Evolutionary conservation across 2,113 vertebrate species (phyloP), one percentile per base, ranked within the genome.

Genomic region (Marmota flaviventris): DNA sequence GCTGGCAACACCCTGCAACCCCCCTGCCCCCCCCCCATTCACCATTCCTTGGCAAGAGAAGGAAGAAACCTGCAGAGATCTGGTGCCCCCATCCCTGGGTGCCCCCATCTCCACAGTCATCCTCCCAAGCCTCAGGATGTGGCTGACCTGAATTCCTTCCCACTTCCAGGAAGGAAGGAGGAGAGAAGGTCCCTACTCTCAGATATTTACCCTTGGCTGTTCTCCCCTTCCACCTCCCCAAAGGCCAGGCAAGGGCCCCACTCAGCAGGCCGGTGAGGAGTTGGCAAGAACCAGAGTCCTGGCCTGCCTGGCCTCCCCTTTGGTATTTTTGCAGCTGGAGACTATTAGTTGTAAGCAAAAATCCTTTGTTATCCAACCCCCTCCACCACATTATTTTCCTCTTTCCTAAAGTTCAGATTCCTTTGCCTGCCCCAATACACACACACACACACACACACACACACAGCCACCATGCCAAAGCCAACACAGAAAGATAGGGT

Each of bases 281-380:
- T 61, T 98, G 97, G 96, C 94, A 69, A 92, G 97, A 82, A 75
- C 17, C 67, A 56, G 84, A 76, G 86, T 95, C 89, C 95, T 25
- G 39, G 87, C 65, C 86, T 11, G 96, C 84, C 92, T 92, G 92
- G 93, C 89, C 97, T 97, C 92, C 75, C 81, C 76, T 97, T 96
- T 94, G 96, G 97, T 97, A 98, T 98, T 97, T 97, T 95, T 97
- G 97, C 98, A 98, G 97, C 97, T 97, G 97, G 97, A 98, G 97
- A 97, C 94, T 96, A 97, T 98, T 97, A 97, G 95, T 97, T 86
- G 84, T 88, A 95, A 98, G 97, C 92, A 95, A 96, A 97, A 98
- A 81, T 96, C 97, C 89, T 98, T 98, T 98, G 98, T 97, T 97
- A 97, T 94, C 88, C 96, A 96, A 95, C 75, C 89, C 93, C 84